Evolutionary conservation across 1,140 invertebrate genomes (phyloP).

Genomic region (Zaprionus africanus): DNA sequence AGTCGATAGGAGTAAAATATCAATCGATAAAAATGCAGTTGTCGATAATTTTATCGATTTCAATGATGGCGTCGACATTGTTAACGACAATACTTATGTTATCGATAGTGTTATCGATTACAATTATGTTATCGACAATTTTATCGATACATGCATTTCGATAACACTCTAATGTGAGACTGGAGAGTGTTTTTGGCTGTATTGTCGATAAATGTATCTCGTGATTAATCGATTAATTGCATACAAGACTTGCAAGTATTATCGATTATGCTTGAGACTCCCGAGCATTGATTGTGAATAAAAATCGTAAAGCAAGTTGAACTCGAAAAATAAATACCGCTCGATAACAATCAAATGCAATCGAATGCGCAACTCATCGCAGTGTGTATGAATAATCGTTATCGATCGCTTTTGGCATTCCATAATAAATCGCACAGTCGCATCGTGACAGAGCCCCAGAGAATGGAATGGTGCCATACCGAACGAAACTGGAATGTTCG

Average conservation of each 20-base stretch:
- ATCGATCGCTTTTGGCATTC: slow-evolving; percentile 56
- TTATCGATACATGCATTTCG: no score
- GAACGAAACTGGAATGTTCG: slow-evolving; percentile 71
- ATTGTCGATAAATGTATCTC: not conserved
- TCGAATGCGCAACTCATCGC: slow-evolving; percentile 28
- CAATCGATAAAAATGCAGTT: no score
- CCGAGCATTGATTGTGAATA: not conserved
- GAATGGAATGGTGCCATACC: slow-evolving; percentile 50
- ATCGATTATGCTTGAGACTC: not conserved
- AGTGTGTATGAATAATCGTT: slow-evolving; percentile 48
- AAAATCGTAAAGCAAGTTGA: not conserved
- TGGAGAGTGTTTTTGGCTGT: not conserved
- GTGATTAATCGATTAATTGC: not conserved
- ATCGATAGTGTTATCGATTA: no score
- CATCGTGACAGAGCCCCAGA: slow-evolving; percentile 55
- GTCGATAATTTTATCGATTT: no score
- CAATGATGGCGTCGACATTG: no score
- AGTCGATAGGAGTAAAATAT: no score
- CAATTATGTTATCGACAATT: no score
- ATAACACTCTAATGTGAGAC: not conserved
- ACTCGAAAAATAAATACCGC: not conserved
- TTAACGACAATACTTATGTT: no score
- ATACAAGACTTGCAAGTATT: not conserved
- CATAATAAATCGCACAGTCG: slow-evolving; percentile 50
- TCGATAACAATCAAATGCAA: not conserved